Base-by-base conservation (phyloP, 1,140 invertebrate species). In the Caenorhabditis tropicalis region DNA sequence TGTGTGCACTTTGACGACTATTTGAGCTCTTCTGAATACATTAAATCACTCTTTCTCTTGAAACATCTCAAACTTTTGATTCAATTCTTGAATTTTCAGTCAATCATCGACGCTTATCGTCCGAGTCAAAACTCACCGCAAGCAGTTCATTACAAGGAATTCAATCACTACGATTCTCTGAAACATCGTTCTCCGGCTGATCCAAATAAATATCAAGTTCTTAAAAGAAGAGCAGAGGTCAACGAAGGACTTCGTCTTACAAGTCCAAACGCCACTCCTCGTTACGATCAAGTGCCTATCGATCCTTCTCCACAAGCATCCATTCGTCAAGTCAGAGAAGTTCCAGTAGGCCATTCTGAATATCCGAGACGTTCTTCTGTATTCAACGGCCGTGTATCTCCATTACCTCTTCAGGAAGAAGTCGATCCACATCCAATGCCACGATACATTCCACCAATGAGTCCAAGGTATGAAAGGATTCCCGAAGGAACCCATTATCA, bases 61-160 rank as follows among this genome's bases (percentile, higher is more conserved):
- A 43, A 43, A 6, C 39, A 43, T 43, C 12, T 43, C 39, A 43
- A 43, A 43, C 39, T 43, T 43, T 12, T 43, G 39, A 43, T n/a
- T n/a, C n/a, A 43, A 43, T 43, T 43, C 12, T 5, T 6, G 12
- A 5, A 56, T 56, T 74, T 74, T 24, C 65, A 74, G 65, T 36
- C 65, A 7, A 74, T 74, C 65, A 74, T 74, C 21, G 65, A 74
- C 36, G 65, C 65, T n/a, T 74, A 74, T 31, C 65, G 65, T n/a
- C 36, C n/a, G n/a, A 43, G 9, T 24, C 65, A 74, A 3, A 6
- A 33, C 0, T n/a, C 65, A 33, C 58, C 9, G 36, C 58, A 33
- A 36, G 58, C 15, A 3, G 19, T 4, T n/a, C 2, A 43, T 12
- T 74, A 74, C 36, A 43, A 74, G 7, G 65, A 74, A 9, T 74